Evolutionary conservation across 37 sponge, comb jelly and placozoan species (phyloP), one percentile per base, ranked within the genome.

Genomic region (Chondrilla cf. caribensis): DNA sequence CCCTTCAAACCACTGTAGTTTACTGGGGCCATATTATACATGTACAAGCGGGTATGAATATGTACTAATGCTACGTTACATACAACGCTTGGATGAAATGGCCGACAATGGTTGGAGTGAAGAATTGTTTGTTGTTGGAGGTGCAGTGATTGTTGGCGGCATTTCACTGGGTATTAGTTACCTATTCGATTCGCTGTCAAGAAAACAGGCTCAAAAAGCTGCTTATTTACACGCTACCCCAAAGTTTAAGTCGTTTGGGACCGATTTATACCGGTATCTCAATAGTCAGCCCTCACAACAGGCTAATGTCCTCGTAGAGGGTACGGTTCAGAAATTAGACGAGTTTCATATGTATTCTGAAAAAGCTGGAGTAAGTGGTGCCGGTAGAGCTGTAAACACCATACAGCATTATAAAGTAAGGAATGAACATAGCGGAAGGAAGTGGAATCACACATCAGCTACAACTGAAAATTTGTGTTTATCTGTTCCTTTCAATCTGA

Each of bases 401-500:
- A n/a, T 73, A 2, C n/a, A 73, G 21, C 24, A 42, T 73, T 43
- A 42, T 25, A 73, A 73, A 39, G 3, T 1, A 43, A 39, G 43
- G 21, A 24, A 19, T 7, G 76, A 73, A 43, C 18, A 43, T 7
- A 36, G 60, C 24, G 26, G 21, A 1, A 36, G 59, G 33, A 81
- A 72, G 42, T 91, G 92, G 92, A 44, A 51, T 28, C 85, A 91
- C 2, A 28, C 41, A 0, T 85, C 84, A 5, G 77, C 41, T 58
- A 78, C 85, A 3, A 77, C 81, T 18, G 88, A 84, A 40, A 91
- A 91, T 43, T 3, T 78, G 25, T 60, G 77, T 35, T 5, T 81
- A 3, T 84, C 92, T 51, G 60, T 91, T 0, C 92, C 92, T 0
- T 91, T 91, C 57, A 84, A 81, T 3, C 68, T 91, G 25, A 73